Evolutionary conservation across 2,888 invertebrate genomes (phyloP).

Genomic region (Syritta pipiens): DNA sequence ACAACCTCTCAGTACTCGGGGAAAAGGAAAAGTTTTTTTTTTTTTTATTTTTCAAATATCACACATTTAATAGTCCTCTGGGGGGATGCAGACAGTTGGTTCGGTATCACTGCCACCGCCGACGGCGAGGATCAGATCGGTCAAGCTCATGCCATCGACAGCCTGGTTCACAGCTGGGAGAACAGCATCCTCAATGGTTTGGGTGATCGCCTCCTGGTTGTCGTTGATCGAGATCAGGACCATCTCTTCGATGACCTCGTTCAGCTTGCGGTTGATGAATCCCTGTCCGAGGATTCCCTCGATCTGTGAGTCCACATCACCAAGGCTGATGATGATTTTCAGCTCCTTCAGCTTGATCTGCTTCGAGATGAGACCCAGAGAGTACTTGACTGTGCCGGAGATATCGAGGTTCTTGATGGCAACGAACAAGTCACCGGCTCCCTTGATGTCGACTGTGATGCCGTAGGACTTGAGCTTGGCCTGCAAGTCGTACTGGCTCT

Average conservation of each 20-base stretch:
- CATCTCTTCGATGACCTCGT: conserved; percentile 75
- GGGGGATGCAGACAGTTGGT: conserved; percentile 35
- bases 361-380: conserved; percentile 71
- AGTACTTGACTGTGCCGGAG: conserved; percentile 74
- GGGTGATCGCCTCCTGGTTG: conserved; percentile 72
- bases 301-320: conserved; percentile 73
- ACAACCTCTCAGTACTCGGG: neutral
- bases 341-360: conserved; percentile 74
- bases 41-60: neutral
- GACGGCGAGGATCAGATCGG: conserved; percentile 72
- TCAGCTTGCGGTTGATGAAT: conserved; percentile 74
- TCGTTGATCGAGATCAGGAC: conserved; percentile 74
- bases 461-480: conserved; percentile 74
- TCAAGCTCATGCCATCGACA: conserved; percentile 72
- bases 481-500: conserved; percentile 73
- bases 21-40: conserved; percentile 1
- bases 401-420: conserved; percentile 73
- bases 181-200: conserved; percentile 67
- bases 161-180: conserved; percentile 72
- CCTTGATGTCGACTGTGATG: conserved; percentile 74
- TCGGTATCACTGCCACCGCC: conserved; percentile 67
- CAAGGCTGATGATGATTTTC: conserved; percentile 70
- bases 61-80: conserved; percentile 13
- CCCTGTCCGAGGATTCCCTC: conserved; percentile 72
- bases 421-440: conserved; percentile 74